Base-by-base conservation (phyloP, 2,888 invertebrate genomes). In the Drosophila fungiperda region DNA sequence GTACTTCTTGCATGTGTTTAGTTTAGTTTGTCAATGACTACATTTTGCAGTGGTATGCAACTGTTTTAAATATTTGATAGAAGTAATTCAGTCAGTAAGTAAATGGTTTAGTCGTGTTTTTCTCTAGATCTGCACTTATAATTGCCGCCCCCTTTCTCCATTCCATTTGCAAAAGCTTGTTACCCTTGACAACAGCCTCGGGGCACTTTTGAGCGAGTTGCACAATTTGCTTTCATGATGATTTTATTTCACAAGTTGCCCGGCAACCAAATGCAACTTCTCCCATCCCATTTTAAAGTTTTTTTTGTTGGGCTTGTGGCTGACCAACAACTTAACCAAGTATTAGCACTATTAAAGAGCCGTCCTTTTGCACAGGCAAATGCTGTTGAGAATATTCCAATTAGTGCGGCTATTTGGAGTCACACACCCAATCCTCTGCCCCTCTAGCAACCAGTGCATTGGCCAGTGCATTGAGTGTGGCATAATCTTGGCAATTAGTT, bases 181-280 rank as follows among this genome's bases (percentile, higher is more conserved):
- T 38, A 36, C 35, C 54, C 68, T 65, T 67, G 53, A 45, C 15
- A 45, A 45, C 15, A 45, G 66, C 72, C 85, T 73, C 33, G 50
- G 68, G 78, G 67, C 74, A 64, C 60, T 80, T 67, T 54, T 62
- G 72, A 78, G 77, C 66, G 68, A 82, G 73, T 72, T 80, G 73
- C 76, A 83, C 82, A 83, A 84, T 23, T 84, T 82, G 76, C 78
- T 63, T 83, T 83, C 78, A 82, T 80, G 83, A 72, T 83, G 85
- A 83, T 85, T 82, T 80, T 72, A 75, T 85, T 83, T 45, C 23
- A 23, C 23, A 45, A 23, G 45, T 45, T 76, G 67, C 71, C 65
- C 26, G 45, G 62, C 70, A 69, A 65, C 74, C 74, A 59, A 42
- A 15, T 49, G 49, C 49, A 35, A 52, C 55, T 38, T 23, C 23